Evolutionary conservation across 2,888 invertebrate genomes (phyloP).

Genomic region (Steinernema hermaphroditum): DNA sequence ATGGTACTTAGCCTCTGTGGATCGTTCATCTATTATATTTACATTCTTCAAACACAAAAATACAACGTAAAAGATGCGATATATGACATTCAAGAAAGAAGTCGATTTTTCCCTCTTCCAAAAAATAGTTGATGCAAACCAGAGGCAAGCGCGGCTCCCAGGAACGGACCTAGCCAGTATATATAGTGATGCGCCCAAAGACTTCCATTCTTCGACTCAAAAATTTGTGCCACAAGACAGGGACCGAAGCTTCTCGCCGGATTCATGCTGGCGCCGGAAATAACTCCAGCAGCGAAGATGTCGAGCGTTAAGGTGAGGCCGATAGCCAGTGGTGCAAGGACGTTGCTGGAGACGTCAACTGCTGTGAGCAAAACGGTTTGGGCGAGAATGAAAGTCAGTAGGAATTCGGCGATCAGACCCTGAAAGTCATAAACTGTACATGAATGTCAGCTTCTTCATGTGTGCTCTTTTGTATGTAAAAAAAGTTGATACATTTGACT

Average conservation of each 20-base stretch:
- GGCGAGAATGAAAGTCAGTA: slow-evolving; percentile 66
- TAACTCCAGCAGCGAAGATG: slow-evolving; percentile 64
- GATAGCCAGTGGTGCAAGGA: slow-evolving; percentile 67
- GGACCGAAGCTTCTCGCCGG: slow-evolving; percentile 68
- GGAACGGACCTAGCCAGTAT: slow-evolving; percentile 67
- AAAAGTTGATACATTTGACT: neutral
- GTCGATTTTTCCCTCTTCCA: slow-evolving; percentile 4
- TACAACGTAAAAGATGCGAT: too few relatives aligned
- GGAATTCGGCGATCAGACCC: slow-evolving; percentile 59
- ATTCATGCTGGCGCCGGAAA: slow-evolving; percentile 68
- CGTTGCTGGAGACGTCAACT: slow-evolving; percentile 64
- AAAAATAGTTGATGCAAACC: slow-evolving; percentile 61
- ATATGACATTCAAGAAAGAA: neutral
- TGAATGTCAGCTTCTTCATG: too few relatives aligned
- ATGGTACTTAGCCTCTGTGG: too few relatives aligned
- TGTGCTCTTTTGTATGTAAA: too few relatives aligned
- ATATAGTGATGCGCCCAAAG: slow-evolving; percentile 65
- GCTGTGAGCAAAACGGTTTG: slow-evolving; percentile 67
- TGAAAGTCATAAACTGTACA: slow-evolving; percentile 30
- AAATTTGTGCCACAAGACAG: slow-evolving; percentile 55
- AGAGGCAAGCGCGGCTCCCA: slow-evolving; percentile 66
- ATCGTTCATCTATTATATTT: too few relatives aligned
- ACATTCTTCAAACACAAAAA: too few relatives aligned
- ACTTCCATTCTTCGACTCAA: neutral
- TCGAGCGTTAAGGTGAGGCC: slow-evolving; percentile 66